A percentile compares a stretch with the other conserved stretches of the same genome.
Conservation (phyloP, 1,140 invertebrate genomes). For the Muscidifurax raptorellus region DNA sequence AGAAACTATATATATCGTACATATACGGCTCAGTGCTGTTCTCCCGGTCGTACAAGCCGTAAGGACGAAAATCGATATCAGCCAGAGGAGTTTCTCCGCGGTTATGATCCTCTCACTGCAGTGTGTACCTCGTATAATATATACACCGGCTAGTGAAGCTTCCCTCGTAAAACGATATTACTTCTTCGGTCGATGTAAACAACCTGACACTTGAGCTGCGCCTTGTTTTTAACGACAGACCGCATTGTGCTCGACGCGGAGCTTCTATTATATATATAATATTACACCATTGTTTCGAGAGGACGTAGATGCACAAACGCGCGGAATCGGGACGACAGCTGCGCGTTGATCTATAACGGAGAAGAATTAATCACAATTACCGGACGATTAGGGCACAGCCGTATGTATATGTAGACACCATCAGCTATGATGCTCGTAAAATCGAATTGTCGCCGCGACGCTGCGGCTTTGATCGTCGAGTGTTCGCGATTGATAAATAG, state of each 20-base stretch:
- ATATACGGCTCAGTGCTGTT: background rate
- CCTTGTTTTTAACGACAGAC: background rate
- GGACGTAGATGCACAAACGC: background rate
- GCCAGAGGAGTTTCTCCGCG: background rate
- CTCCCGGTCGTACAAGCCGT: background rate
- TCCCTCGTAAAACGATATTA: conserved; percentile 1
- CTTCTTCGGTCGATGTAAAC: background rate
- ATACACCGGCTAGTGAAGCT: background rate
- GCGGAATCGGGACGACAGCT: background rate
- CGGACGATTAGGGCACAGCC: background rate
- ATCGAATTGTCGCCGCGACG: background rate
- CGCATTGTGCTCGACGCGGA: no score
- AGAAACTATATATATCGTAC: no score
- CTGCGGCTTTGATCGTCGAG: background rate
- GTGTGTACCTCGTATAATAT: background rate
- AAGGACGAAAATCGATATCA: background rate
- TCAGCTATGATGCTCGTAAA: background rate
- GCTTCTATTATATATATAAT: no score
- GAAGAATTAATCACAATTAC: conserved; percentile 10
- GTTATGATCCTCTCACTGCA: background rate
- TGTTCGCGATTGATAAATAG: background rate
- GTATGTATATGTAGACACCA: background rate
- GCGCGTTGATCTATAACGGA: background rate
- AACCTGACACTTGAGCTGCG: background rate
- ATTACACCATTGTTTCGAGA: background rate